These are phyloP conservation scores for Pungitius pungitius DNA, from an alignment of 2,113 vertebrate species.

Conservation along the genomic window DNA sequence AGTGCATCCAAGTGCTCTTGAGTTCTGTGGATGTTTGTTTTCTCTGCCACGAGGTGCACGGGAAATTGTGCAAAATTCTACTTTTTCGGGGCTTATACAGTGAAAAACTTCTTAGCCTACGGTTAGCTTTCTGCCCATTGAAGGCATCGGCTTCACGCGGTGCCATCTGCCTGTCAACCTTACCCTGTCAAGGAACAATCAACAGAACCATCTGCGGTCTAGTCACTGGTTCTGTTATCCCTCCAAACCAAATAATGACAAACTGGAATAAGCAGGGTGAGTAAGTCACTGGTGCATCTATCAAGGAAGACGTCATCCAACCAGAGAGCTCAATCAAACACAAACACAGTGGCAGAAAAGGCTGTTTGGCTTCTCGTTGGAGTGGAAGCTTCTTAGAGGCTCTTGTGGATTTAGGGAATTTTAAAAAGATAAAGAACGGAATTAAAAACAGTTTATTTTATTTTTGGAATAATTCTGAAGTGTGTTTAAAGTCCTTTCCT, in stretches of 20 bases:
- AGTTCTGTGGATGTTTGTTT: conserved; percentile 28
- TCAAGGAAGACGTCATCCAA: conserved; percentile 60
- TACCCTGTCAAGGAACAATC: conserved; percentile 74
- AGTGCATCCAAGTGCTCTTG: conserved; percentile 42
- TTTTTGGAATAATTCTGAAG: neutral
- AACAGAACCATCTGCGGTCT: conserved; percentile 76
- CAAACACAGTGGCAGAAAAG: conserved; percentile 60
- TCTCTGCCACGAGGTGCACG: conserved; percentile 29
- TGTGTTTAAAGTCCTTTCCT: conserved; percentile 1
- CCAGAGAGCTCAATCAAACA: conserved; percentile 62
- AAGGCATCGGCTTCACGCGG: conserved; percentile 43
- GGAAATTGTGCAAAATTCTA: conserved; percentile 41
- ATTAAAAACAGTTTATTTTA: conserved; percentile 9
- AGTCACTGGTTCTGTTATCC: conserved; percentile 69
- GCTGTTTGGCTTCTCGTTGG: conserved; percentile 57
- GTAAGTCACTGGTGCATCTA: conserved; percentile 62
- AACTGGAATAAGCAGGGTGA: conserved; percentile 70
- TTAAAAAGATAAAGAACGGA: conserved; percentile 41
- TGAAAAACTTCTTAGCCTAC: conserved; percentile 41
- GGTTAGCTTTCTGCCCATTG: conserved; percentile 51
- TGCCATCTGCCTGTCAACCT: conserved; percentile 74
- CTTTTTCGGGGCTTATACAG: conserved; percentile 28
- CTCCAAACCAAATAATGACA: conserved; percentile 76
- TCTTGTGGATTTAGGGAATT: conserved; percentile 48
- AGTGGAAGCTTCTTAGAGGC: conserved; percentile 50